A percentile compares a stretch with the other conserved stretches of the same genome.
phyloP scores from a whole-genome alignment of 1,140 invertebrate species.

The Bicyclus anynana region DNA sequence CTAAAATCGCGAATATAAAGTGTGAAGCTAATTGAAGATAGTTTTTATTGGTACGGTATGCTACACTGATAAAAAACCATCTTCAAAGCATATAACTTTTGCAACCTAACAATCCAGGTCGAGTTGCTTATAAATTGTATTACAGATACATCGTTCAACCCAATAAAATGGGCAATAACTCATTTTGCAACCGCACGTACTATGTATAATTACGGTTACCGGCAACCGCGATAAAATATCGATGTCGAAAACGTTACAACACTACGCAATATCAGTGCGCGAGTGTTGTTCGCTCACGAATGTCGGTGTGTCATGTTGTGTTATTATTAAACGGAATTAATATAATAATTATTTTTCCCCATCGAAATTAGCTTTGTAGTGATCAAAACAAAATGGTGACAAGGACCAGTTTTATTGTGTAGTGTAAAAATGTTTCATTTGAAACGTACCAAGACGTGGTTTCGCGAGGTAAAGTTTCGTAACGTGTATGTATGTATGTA shows the following conservation, averaged over 20 bases:
- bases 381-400: constrained; percentile 25
- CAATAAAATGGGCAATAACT: neutral
- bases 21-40: too few species aligned
- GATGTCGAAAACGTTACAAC: constrained; percentile 25
- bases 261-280: constrained; percentile 38
- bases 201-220: neutral
- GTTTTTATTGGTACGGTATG: too few species aligned
- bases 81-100: neutral
- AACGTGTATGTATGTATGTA: neutral
- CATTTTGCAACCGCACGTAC: neutral
- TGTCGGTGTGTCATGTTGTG: constrained; percentile 37
- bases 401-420: constrained; percentile 5
- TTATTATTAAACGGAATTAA: neutral
- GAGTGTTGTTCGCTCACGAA: constrained; percentile 28
- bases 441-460: constrained; percentile 41
- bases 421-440: constrained; percentile 38
- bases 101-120: neutral
- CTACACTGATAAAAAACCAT: too few species aligned
- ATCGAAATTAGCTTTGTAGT: constrained; percentile 20
- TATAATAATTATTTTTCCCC: constrained; percentile 33
- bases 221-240: constrained; percentile 9
- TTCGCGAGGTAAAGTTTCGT: constrained; percentile 24
- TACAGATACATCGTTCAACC: neutral
- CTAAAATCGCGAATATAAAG: too few species aligned
- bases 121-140: neutral